These are phyloP conservation scores for Mallotus villosus DNA, from an alignment of 2,797 vertebrate genomes.

Conservation along the genomic window DNA sequence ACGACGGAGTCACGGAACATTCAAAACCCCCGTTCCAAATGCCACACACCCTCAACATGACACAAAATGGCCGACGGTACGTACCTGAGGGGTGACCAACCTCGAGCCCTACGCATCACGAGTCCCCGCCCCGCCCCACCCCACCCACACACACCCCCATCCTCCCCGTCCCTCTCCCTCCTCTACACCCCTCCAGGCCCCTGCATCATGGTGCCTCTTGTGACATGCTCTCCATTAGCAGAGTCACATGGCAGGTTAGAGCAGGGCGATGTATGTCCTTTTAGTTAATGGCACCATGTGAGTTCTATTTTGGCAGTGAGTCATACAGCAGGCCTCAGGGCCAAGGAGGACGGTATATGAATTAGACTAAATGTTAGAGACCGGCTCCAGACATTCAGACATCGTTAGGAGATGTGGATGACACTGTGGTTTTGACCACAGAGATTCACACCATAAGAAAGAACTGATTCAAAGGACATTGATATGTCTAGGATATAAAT, in stretches of 20 bases:
- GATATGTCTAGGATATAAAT: too few relatives aligned
- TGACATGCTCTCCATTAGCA: conserved; percentile 71
- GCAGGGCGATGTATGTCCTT: conserved; percentile 44
- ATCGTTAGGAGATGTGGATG: background rate
- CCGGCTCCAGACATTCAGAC: background rate
- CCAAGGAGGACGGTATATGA: conserved; percentile 2
- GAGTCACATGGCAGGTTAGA: conserved; percentile 78
- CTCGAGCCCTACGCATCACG: conserved; percentile 54
- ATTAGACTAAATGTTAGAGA: background rate
- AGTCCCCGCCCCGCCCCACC: conserved; percentile 14
- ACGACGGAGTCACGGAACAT: too few relatives aligned
- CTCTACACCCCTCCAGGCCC: conserved; percentile 2
- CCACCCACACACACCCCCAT: background rate
- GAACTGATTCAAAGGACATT: too few relatives aligned
- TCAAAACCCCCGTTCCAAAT: background rate
- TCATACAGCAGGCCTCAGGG: conserved; percentile 48
- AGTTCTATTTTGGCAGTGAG: conserved; percentile 69
- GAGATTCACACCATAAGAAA: too few relatives aligned
- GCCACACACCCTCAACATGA: background rate
- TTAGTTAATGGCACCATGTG: conserved; percentile 66
- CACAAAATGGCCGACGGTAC: conserved; percentile 12
- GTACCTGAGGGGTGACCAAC: conserved; percentile 66
- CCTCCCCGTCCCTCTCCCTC: conserved; percentile 36
- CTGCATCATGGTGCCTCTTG: conserved; percentile 64
- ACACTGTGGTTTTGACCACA: background rate